A percentile compares a stretch with the other conserved stretches of the same genome.
These are phyloP conservation scores for Ranitomeya variabilis DNA, from an alignment of 2,113 vertebrate species.

Conservation along the genomic window DNA sequence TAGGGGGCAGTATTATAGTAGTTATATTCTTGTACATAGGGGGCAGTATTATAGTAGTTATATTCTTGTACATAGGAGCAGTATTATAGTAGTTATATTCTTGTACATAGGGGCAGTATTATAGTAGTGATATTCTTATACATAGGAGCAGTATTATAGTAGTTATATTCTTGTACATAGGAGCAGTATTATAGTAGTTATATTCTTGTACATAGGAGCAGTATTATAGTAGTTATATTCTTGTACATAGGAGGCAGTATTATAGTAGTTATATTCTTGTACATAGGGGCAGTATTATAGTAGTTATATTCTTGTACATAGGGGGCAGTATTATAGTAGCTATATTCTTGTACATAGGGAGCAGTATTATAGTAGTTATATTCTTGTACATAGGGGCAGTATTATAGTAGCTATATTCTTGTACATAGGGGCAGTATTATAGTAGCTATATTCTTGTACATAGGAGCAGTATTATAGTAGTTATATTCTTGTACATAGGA, in stretches of 20 bases:
- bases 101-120: background rate
- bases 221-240: conserved; percentile 13
- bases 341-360: conserved; percentile 1
- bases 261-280: conserved; percentile 16
- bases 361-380: background rate
- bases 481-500: conserved; percentile 9
- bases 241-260: background rate
- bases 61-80: background rate
- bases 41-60: background rate
- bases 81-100: conserved; percentile 3
- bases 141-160: background rate
- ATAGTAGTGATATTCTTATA: too few species aligned
- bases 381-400: background rate
- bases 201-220: conserved; percentile 4
- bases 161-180: background rate
- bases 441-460: background rate
- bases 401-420: conserved; percentile 1
- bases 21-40: background rate
- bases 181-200: conserved; percentile 4
- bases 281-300: background rate
- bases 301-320: conserved; percentile 1
- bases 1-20: background rate
- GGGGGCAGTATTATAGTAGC: background rate
- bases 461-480: background rate
- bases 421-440: conserved; percentile 3